Evolutionary conservation across 2,797 vertebrate species (phyloP).

Genomic region (Podargus strigoides): DNA sequence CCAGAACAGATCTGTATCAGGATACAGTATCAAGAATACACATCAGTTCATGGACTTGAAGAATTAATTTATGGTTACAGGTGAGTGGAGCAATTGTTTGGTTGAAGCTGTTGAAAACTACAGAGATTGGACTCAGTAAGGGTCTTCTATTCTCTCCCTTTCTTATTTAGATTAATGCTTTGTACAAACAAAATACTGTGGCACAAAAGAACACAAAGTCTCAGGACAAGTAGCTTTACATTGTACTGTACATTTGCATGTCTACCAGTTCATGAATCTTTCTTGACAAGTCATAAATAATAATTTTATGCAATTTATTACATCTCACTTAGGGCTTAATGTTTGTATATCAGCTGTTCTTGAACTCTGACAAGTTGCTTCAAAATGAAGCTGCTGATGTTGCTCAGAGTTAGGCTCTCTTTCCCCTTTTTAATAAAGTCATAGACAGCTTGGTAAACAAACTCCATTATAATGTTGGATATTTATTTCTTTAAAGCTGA

Average conservation of each 20-base stretch:
- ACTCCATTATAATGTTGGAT: background rate
- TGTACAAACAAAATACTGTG: background rate
- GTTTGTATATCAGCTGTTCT: background rate
- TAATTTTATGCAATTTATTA: background rate
- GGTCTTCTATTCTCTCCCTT: background rate
- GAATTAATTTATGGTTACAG: background rate
- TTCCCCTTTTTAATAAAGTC: background rate
- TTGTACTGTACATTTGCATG: background rate
- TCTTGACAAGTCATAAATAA: background rate
- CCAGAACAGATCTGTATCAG: background rate
- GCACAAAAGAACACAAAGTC: background rate
- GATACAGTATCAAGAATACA: background rate
- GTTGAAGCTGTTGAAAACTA: background rate
- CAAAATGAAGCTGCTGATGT: background rate
- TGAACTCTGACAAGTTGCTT: background rate
- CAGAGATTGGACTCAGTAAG: background rate
- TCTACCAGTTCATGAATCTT: background rate
- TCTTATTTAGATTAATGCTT: background rate
- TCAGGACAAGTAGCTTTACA: background rate
- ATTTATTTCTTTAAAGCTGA: background rate
- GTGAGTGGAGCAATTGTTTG: background rate
- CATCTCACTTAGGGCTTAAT: background rate
- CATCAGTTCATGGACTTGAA: background rate
- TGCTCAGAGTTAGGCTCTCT: background rate
- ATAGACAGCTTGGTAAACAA: background rate